Conservation (phyloP, 2,113 vertebrate genomes). For the Engraulis encrasicolus region DNA sequence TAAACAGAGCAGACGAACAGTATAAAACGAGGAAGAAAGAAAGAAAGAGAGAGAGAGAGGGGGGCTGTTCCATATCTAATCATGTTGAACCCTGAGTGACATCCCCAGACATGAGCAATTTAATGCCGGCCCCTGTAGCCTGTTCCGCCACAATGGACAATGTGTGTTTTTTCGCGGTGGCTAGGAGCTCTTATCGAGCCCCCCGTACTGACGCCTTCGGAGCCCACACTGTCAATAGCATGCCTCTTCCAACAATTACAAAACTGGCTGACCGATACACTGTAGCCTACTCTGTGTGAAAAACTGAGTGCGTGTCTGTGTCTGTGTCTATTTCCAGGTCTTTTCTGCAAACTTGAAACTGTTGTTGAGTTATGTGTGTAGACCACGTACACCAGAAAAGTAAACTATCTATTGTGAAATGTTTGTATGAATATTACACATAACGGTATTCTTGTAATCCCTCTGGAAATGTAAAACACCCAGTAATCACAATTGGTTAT, state of each 20-base stretch:
- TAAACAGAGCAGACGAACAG: conserved; percentile 43
- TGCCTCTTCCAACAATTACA: conserved; percentile 56
- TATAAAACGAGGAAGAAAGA: no score
- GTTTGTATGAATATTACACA: background rate
- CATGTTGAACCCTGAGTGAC: conserved; percentile 71
- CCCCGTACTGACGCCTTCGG: conserved; percentile 56
- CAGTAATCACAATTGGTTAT: no score
- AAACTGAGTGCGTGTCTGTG: conserved; percentile 43
- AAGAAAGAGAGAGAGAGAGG: no score
- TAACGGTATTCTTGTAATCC: background rate
- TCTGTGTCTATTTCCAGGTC: background rate
- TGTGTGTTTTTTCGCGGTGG: conserved; percentile 59
- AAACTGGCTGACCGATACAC: conserved; percentile 52
- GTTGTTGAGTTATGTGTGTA: no score
- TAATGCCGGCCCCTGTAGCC: conserved; percentile 59
- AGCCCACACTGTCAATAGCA: conserved; percentile 59
- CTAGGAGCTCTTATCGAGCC: conserved; percentile 62
- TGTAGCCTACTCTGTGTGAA: conserved; percentile 48
- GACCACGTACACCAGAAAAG: no score
- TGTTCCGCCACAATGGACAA: conserved; percentile 58
- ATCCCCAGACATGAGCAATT: conserved; percentile 64
- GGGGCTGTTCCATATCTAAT: conserved; percentile 69
- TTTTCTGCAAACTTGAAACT: no score
- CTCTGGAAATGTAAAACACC: no score
- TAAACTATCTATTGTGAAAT: background rate